Base-by-base conservation (phyloP, 2,797 vertebrate species). In the Jordanella pulchra region DNA sequence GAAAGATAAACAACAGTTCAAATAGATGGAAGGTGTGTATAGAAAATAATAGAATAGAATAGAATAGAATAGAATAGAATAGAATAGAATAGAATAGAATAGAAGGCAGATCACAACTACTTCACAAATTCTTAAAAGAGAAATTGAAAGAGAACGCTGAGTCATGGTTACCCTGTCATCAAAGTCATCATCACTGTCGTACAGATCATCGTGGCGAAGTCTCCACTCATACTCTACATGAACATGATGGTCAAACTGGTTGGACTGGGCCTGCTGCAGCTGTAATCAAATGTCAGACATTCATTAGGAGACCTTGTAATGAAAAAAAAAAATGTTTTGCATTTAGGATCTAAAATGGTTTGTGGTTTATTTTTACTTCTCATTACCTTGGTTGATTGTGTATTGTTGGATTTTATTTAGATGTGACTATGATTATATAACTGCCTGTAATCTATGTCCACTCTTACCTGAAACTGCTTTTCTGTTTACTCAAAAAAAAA, bases 211-310 rank as follows among this genome's bases (percentile, higher is more conserved):
- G 47, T 95, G 94, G 10, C 95, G 90, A 65, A 96, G 86, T 55
- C 91, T 88, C 95, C 95, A 95, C 77, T 96, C 94, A 1, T 95
- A 96, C 68, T 96, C 95, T 68, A 96, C 94, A 0, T 96, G 94
- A 73, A 95, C 78, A 0, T 94, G 95, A 87, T 95, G 93, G 84
- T 95, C 96, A 79, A 96, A 95, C 79, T 93, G 92, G 83, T 95
- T 91, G 75, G 85, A 94, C 84, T 95, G 94, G 60, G 94, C 93
- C 87, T 96, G 93, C 65, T 92, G 85, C 80, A 97, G 90, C 96
- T 96, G 75, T n/a, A 71, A 25, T 53, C 45, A 47, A 21, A 73
- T 32, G 3, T 12, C 28, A 63, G 28, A 17, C 23, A 69, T 30
- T 69, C 2, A 27, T 28, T 23, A 63, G n/a, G 60, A 39, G 23